phyloP scores from a whole-genome alignment of 2,888 invertebrate genomes.

The Schizaphis graminum region DNA sequence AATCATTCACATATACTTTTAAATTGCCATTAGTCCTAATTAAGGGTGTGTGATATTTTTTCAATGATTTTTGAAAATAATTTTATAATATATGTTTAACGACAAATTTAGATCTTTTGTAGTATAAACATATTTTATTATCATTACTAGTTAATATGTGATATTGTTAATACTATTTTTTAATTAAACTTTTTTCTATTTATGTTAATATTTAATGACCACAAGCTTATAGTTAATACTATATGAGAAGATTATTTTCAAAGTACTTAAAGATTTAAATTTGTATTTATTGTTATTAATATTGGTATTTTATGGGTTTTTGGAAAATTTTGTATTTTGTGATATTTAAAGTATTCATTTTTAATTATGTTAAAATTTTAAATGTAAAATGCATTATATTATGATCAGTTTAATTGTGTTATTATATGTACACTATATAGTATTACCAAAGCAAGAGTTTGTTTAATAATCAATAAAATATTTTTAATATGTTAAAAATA shows the following conservation, averaged over 20 bases:
- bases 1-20: background rate
- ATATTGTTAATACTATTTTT: constrained; percentile 39
- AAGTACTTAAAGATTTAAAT: constrained; percentile 47
- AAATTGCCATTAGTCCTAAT: constrained; percentile 11
- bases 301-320: constrained; percentile 8
- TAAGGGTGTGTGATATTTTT: background rate
- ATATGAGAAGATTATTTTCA: constrained; percentile 42
- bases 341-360: constrained; percentile 54
- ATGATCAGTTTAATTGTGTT: background rate
- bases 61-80: background rate
- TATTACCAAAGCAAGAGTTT: constrained; percentile 29
- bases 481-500: constrained; percentile 23
- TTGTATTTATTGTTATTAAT: constrained; percentile 54
- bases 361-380: constrained; percentile 12
- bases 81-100: background rate
- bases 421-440: background rate
- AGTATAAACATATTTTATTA: background rate
- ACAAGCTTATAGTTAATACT: background rate
- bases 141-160: constrained; percentile 50
- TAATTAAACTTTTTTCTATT: constrained; percentile 29
- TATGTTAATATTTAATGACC: background rate
- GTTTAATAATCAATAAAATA: constrained; percentile 32
- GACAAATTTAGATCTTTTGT: background rate
- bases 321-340: constrained; percentile 51
- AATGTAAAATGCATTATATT: constrained; percentile 14